These are phyloP conservation scores for Prinia subflava DNA, from an alignment of 2,113 vertebrate species.

Conservation along the genomic window DNA sequence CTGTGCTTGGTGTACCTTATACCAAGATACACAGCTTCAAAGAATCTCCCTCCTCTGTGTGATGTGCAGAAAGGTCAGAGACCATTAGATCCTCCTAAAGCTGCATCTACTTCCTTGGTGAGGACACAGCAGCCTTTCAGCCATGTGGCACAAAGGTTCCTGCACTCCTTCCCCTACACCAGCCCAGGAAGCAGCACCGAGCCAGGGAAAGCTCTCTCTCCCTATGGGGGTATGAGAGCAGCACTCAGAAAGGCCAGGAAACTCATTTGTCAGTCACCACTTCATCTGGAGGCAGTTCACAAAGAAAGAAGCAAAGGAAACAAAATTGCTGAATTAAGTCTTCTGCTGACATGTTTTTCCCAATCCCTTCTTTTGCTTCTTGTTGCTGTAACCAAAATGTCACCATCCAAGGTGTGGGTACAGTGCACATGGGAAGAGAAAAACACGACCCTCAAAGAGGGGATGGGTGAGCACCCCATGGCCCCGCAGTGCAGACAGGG, in stretches of 20 bases:
- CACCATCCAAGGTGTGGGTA: accelerated
- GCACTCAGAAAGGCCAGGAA: not conserved
- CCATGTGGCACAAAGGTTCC: accelerated
- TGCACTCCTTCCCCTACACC: not conserved
- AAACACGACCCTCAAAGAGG: accelerated
- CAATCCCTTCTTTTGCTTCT: not conserved
- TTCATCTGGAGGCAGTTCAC: not conserved
- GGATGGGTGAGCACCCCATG: not conserved
- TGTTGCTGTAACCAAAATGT: not conserved
- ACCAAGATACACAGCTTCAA: not conserved
- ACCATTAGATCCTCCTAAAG: not conserved
- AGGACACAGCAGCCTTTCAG: not conserved
- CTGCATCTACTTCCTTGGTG: accelerated
- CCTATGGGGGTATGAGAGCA: too few species aligned
- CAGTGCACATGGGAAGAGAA: not conserved
- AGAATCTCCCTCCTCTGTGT: not conserved
- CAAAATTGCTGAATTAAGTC: not conserved
- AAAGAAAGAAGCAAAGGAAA: not conserved
- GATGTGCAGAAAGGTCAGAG: not conserved
- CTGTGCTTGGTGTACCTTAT: not conserved
- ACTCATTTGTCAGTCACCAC: not conserved
- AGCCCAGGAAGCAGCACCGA: not conserved
- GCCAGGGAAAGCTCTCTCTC: not conserved
- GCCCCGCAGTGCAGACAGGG: not conserved
- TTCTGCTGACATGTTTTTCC: not conserved